Conservation (phyloP, 2,888 invertebrate species). For the Drosophila leonis region DNA sequence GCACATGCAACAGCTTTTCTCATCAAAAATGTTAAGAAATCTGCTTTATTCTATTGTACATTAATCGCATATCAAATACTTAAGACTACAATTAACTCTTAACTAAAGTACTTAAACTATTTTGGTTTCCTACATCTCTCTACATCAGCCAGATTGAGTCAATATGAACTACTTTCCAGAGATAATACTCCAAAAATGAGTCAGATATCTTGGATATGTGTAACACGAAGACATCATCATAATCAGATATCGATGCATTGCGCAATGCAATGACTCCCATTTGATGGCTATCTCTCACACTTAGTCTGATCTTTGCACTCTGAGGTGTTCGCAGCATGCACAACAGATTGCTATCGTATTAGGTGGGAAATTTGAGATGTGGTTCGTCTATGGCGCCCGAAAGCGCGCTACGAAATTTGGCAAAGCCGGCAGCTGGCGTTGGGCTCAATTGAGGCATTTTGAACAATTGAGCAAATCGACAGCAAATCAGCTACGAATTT, state of each 20-base stretch:
- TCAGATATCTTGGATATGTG: not conserved
- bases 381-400: constrained; percentile 26
- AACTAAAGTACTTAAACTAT: too few relatives aligned
- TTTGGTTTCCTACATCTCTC: too few relatives aligned
- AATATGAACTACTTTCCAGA: too few relatives aligned
- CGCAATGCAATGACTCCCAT: not conserved
- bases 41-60: too few relatives aligned
- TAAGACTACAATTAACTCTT: too few relatives aligned
- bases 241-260: not conserved
- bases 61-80: too few relatives aligned
- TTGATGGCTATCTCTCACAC: not conserved
- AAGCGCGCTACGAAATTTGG: constrained; percentile 44
- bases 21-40: too few relatives aligned
- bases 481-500: constrained; percentile 44
- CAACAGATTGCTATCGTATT: constrained; percentile 19
- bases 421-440: constrained; percentile 32
- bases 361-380: constrained; percentile 14
- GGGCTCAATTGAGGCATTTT: constrained; percentile 31
- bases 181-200: too few relatives aligned
- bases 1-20: too few relatives aligned
- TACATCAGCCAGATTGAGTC: too few relatives aligned
- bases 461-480: constrained; percentile 52
- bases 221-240: not conserved
- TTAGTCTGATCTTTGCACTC: constrained; percentile 56
- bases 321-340: constrained; percentile 25